phyloP scores from a whole-genome alignment of 2,113 vertebrate genomes.

The Noctilio leporinus region DNA sequence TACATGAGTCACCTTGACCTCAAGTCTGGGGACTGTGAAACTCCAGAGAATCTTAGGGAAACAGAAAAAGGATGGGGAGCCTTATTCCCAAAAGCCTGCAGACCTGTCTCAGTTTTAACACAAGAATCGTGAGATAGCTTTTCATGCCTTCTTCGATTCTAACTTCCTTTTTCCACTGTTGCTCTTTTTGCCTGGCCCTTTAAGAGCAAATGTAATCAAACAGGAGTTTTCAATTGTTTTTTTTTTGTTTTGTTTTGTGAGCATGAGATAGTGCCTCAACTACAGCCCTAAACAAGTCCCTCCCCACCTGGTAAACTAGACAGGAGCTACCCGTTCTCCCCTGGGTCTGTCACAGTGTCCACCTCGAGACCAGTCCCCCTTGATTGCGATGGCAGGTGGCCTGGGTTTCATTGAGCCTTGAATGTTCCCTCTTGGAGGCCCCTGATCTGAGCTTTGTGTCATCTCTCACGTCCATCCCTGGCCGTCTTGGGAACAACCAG shows the following conservation, averaged over 20 bases:
- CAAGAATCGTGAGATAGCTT: not conserved
- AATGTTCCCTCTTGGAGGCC: not conserved
- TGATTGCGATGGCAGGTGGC: not conserved
- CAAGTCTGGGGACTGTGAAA: not conserved
- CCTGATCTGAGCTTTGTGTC: not conserved
- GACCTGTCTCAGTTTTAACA: not conserved
- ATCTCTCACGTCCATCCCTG: not conserved
- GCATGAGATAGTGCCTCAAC: not conserved
- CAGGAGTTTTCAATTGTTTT: not conserved
- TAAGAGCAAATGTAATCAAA: not conserved
- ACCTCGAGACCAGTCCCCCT: not conserved
- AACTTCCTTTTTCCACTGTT: not conserved
- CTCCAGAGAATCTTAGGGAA: not conserved
- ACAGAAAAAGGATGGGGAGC: not conserved
- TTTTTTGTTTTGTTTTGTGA: too few relatives aligned
- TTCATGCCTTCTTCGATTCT: not conserved
- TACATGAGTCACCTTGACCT: not conserved
- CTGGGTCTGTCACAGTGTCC: not conserved
- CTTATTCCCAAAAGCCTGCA: not conserved
- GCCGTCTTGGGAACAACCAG: not conserved
- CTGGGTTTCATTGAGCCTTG: not conserved
- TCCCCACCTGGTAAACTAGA: not conserved
- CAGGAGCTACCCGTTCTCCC: not conserved
- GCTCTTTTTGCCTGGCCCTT: not conserved
- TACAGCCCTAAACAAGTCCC: not conserved